These are phyloP conservation scores for Trachelus tabidus DNA, from an alignment of 2,888 invertebrate species.

Conservation along the genomic window DNA sequence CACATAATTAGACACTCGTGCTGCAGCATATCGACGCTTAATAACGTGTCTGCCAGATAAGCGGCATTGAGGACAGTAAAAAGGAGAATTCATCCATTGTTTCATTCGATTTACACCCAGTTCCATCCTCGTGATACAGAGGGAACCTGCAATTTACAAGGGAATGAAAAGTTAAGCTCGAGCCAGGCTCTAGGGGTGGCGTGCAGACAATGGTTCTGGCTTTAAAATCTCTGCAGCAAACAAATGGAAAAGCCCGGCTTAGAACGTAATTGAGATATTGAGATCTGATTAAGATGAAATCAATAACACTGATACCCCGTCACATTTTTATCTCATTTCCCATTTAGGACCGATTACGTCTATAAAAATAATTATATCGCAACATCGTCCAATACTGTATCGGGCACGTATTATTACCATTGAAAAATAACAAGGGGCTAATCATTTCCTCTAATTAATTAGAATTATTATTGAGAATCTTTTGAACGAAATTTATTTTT, in stretches of 20 bases:
- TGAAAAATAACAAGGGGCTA: background rate
- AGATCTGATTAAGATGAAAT: constrained; percentile 66
- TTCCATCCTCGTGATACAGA: constrained; percentile 41
- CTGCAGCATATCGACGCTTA: constrained; percentile 40
- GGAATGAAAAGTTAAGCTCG: constrained; percentile 65
- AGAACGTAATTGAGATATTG: constrained; percentile 65
- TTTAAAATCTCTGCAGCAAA: constrained; percentile 65
- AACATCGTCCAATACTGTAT: background rate
- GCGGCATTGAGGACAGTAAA: constrained; percentile 19
- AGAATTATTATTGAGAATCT: background rate
- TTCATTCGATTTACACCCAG: constrained; percentile 62
- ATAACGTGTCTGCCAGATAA: constrained; percentile 44
- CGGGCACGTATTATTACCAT: background rate
- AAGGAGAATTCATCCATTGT: constrained; percentile 44
- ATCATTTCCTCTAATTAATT: background rate
- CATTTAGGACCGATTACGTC: background rate
- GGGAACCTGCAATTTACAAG: constrained; percentile 63
- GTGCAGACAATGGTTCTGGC: constrained; percentile 59
- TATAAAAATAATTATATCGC: background rate
- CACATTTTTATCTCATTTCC: background rate
- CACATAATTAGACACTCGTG: constrained; percentile 35
- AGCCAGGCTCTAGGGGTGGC: constrained; percentile 58
- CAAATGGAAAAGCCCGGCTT: constrained; percentile 58
- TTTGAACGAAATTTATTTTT: background rate
- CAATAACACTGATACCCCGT: constrained; percentile 50